Evolutionary conservation across 2,113 vertebrate species (phyloP), one percentile per base, ranked within the genome.

Genomic region (Willisornis vidua): DNA sequence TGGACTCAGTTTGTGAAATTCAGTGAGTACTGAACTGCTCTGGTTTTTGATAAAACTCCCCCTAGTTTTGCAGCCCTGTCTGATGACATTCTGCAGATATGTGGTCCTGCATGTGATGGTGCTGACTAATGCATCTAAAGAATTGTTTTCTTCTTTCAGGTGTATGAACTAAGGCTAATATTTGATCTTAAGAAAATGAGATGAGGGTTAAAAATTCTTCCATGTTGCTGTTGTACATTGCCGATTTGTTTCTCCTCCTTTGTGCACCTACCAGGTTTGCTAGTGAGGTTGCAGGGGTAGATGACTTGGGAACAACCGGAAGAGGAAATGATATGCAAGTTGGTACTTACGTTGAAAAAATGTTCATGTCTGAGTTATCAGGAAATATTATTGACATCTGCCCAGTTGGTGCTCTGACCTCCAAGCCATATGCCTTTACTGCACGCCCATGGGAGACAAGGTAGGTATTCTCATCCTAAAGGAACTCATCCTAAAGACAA

Each of bases 321-420:
- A 98, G 99, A 98, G 99, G 99, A 89, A 99, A 99, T 22, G 98
- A 98, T 70, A 98, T 99, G 98, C 99, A 99, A 98, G 99, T 99
- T 78, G 99, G 99, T 55, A 99, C 99, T 19, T 99, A 99, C 0
- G 98, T 99, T 88, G 99, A 99, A 96, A 99, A 99, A 97, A 99
- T 99, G 99, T 99, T 99, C 95, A 99, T 99, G 99, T 99, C 99
- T 1, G 99, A 99, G 94, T 91, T 99, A 70, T 99, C 99, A 22
- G 99, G 99, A 23, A 99, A 99, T 76, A 91, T 99, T 37, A 99
- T 99, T 84, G 99, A 99, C 35, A 98, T 99, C 85, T 99, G 99
- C 90, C 99, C 99, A 37, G 99, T 99, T 8, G 99, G 99, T 78
- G 99, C 99, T 19, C 98, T 99, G 84, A 99, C 99, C 5, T 99